These are phyloP conservation scores for Erinaceus europaeus DNA, from an alignment of 2,113 vertebrate species.

Conservation along the genomic window DNA sequence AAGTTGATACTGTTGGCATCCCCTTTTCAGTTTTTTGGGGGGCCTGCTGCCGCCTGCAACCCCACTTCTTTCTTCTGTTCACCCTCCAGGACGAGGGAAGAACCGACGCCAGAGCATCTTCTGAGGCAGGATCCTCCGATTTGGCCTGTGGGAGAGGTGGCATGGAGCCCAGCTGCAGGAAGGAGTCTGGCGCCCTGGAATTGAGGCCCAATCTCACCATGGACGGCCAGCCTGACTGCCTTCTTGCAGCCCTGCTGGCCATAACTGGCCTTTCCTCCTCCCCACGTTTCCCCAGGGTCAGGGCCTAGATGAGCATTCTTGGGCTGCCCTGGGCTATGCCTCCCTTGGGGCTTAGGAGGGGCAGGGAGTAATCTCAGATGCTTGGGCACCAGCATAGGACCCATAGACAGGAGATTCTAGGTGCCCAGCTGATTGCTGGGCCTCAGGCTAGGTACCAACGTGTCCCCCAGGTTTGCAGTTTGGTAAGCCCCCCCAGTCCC, in stretches of 20 bases:
- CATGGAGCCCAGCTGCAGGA: background rate
- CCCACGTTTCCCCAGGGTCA: background rate
- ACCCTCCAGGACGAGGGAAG: slow-evolving; percentile 90
- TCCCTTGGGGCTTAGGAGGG: background rate
- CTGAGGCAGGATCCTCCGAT: slow-evolving; percentile 78
- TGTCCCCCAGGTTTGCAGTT: background rate
- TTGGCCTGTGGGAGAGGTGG: background rate
- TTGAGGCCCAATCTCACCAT: no score
- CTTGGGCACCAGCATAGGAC: background rate
- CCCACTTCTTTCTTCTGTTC: background rate
- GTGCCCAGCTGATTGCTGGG: accelerated
- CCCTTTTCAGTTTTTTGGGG: background rate
- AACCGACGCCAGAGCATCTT: slow-evolving; percentile 96
- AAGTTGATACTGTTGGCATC: no score
- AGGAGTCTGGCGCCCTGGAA: no score
- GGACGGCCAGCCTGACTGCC: background rate
- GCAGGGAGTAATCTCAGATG: background rate
- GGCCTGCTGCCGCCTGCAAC: background rate
- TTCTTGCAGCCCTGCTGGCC: slow-evolving; percentile 34
- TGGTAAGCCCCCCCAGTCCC: background rate
- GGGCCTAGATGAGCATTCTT: background rate
- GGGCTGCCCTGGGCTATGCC: background rate
- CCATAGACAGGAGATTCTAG: background rate
- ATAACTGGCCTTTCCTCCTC: background rate
- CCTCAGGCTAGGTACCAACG: accelerated